Conservation (phyloP, 2,888 invertebrate species). For the Platypus cylindrus region DNA sequence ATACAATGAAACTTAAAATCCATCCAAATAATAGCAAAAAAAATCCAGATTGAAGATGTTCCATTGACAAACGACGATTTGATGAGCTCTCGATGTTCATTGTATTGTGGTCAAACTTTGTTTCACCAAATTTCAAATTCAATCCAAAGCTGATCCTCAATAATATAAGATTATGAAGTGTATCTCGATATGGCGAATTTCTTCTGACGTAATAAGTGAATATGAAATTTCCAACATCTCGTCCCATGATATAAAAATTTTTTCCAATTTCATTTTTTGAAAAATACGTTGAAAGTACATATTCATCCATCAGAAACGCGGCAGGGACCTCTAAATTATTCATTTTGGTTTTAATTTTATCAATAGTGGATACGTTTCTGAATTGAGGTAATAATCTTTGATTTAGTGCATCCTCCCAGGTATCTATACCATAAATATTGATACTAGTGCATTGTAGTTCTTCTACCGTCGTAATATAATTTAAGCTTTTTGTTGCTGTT, state of each 20-base stretch:
- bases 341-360: too few relatives aligned
- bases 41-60: too few relatives aligned
- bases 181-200: constrained; percentile 5
- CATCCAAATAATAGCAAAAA: too few relatives aligned
- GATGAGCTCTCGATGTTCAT: too few relatives aligned
- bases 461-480: constrained; percentile 8
- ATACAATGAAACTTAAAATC: too few relatives aligned
- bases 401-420: constrained; percentile 3
- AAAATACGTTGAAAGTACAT: too few relatives aligned
- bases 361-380: too few relatives aligned
- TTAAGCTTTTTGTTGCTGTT: constrained; percentile 5
- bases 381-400: constrained; percentile 2
- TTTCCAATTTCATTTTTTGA: too few relatives aligned
- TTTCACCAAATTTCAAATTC: constrained; percentile 7
- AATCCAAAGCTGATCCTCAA: constrained; percentile 6
- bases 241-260: constrained; percentile 7
- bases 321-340: too few relatives aligned
- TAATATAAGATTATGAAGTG: constrained; percentile 2
- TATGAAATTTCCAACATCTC: constrained; percentile 4
- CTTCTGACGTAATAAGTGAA: constrained; percentile 4
- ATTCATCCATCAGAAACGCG: constrained; percentile 3
- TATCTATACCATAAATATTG: constrained; percentile 3
- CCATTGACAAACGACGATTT: too few relatives aligned
- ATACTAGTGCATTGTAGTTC: constrained; percentile 8
- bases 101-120: too few relatives aligned